Conservation (phyloP, 1,140 invertebrate species). For the Aphidius gifuensis region DNA sequence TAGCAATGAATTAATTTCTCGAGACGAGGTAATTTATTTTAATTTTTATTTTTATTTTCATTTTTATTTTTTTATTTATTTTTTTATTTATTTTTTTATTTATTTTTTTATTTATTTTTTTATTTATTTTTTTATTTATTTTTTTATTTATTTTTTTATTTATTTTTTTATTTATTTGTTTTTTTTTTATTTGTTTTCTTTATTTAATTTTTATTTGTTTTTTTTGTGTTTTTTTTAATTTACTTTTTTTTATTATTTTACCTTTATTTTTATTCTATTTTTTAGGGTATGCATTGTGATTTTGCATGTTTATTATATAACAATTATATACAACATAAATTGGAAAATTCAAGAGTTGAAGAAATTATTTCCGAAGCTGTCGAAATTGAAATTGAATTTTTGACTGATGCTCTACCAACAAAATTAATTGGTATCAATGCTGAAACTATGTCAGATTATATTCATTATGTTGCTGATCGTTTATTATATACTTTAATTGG, state of each 20-base stretch:
- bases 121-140: too few species aligned
- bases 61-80: too few species aligned
- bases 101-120: slow-evolving; percentile 1
- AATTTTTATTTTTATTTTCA: too few species aligned
- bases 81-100: slow-evolving; percentile 5
- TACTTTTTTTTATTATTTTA: too few species aligned
- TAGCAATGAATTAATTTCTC: slow-evolving; percentile 97
- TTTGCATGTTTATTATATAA: slow-evolving; percentile 98
- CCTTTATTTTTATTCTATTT: too few species aligned
- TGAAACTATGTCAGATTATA: slow-evolving; percentile 91
- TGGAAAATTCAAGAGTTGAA: slow-evolving; percentile 71
- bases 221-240: too few species aligned
- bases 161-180: slow-evolving; percentile 1
- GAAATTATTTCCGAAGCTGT: slow-evolving; percentile 93
- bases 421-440: slow-evolving; percentile 98
- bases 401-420: slow-evolving; percentile 93
- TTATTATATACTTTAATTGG: slow-evolving; percentile 69
- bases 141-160: slow-evolving; percentile 9
- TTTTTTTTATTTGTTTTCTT: too few species aligned
- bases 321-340: too few species aligned
- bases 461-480: slow-evolving; percentile 98
- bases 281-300: slow-evolving; percentile 92
- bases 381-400: slow-evolving; percentile 94
- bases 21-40: slow-evolving; percentile 83
- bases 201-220: too few species aligned